Evolutionary conservation across 2,113 vertebrate genomes (phyloP).

Genomic region (Struthio camelus): DNA sequence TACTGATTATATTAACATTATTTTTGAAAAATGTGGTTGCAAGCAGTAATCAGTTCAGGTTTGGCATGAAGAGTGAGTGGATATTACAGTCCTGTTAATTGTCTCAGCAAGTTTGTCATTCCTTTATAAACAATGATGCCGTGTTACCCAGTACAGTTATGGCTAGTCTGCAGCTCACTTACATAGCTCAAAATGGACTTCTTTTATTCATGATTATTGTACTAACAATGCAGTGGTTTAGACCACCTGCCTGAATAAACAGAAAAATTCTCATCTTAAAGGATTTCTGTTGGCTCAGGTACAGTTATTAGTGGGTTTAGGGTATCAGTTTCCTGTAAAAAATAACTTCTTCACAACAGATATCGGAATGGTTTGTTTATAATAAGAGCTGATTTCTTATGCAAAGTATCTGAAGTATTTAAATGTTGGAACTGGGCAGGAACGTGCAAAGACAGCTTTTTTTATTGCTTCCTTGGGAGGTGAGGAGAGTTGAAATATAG

Average conservation of each 20-base stretch:
- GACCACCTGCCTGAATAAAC: background rate
- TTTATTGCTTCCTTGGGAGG: background rate
- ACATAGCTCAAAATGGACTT: background rate
- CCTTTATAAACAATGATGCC: background rate
- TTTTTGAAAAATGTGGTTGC: conserved; percentile 21
- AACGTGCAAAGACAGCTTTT: background rate
- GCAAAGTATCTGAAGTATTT: background rate
- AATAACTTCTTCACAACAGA: background rate
- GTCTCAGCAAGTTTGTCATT: conserved; percentile 1
- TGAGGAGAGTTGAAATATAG: background rate
- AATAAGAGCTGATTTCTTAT: background rate
- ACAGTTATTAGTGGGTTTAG: background rate
- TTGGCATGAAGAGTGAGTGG: background rate
- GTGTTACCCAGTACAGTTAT: background rate
- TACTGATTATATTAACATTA: background rate
- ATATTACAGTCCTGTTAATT: conserved; percentile 3
- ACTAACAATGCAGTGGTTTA: background rate
- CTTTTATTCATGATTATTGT: background rate
- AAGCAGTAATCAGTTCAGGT: background rate
- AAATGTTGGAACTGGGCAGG: background rate
- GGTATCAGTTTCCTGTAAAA: background rate
- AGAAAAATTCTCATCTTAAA: background rate
- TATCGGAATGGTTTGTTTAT: background rate
- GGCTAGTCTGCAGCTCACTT: background rate
- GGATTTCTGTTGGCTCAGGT: background rate